Evolutionary conservation across 2,113 vertebrate genomes (phyloP).

Genomic region (Macaca nemestrina): DNA sequence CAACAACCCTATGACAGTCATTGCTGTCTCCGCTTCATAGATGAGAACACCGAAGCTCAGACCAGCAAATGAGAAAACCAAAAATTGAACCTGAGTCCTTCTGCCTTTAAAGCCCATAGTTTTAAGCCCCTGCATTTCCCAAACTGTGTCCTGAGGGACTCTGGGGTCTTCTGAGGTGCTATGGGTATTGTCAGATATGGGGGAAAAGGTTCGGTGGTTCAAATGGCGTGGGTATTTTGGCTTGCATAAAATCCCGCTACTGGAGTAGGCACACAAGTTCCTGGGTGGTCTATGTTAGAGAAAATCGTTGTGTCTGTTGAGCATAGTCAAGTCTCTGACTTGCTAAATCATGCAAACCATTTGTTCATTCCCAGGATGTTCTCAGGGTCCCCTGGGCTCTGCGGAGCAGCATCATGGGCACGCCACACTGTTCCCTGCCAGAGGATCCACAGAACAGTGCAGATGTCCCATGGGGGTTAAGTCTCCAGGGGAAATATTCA

Average conservation of each 20-base stretch:
- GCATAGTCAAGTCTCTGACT: not conserved
- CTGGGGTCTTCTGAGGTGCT: not conserved
- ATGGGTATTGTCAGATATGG: not conserved
- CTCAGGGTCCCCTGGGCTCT: not conserved
- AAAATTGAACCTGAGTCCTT: not conserved
- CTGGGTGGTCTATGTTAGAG: not conserved
- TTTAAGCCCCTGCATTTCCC: not conserved
- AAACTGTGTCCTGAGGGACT: not conserved
- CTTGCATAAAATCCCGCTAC: not conserved
- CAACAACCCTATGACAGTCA: not conserved
- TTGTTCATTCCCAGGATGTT: not conserved
- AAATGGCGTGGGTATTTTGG: not conserved
- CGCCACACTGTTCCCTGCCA: accelerated
- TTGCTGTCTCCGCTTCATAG: not conserved
- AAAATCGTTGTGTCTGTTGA: not conserved
- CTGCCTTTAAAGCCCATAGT: not conserved
- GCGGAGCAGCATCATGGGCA: not conserved
- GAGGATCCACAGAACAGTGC: not conserved
- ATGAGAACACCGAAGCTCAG: not conserved
- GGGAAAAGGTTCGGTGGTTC: not conserved
- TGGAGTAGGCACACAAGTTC: not conserved
- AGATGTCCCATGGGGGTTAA: not conserved
- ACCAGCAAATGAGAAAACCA: not conserved
- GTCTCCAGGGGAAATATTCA: not conserved
- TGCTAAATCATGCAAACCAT: not conserved